Evolutionary conservation across 2,797 vertebrate species (phyloP).

Genomic region (Eidolon dupreanum): DNA sequence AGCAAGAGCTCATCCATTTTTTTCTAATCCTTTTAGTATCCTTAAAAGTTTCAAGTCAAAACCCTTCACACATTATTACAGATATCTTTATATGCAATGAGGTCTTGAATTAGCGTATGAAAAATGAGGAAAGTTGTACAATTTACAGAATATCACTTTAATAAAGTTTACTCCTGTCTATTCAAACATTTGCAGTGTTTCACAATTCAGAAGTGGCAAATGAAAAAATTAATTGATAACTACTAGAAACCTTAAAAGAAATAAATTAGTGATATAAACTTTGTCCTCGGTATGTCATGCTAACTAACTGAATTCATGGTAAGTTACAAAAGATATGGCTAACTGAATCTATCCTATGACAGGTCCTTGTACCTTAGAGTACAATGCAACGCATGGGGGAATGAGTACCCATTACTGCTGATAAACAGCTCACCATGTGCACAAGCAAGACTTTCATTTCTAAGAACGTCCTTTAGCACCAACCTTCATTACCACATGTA

Average conservation of each 20-base stretch:
- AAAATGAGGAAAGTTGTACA: neutral
- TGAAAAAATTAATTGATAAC: neutral
- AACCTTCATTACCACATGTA: neutral
- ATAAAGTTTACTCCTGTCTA: slow-evolving; percentile 5
- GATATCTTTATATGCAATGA: neutral
- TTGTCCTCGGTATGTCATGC: neutral
- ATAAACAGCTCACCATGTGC: neutral
- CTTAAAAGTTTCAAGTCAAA: neutral
- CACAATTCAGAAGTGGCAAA: neutral
- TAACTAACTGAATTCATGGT: neutral
- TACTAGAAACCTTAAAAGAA: neutral
- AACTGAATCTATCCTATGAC: neutral
- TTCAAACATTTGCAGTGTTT: neutral
- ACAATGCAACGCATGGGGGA: neutral
- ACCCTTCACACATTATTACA: neutral
- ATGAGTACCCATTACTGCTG: neutral
- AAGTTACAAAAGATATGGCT: neutral
- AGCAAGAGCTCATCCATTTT: neutral
- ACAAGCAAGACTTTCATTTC: neutral
- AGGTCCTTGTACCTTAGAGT: neutral
- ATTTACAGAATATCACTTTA: neutral
- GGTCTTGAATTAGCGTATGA: neutral
- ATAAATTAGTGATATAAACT: neutral
- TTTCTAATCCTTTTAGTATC: neutral
- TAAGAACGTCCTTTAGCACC: neutral